Evolutionary conservation across 2,113 vertebrate genomes (phyloP), one percentile per base, ranked within the genome.

Genomic region (Entelurus aequoreus): DNA sequence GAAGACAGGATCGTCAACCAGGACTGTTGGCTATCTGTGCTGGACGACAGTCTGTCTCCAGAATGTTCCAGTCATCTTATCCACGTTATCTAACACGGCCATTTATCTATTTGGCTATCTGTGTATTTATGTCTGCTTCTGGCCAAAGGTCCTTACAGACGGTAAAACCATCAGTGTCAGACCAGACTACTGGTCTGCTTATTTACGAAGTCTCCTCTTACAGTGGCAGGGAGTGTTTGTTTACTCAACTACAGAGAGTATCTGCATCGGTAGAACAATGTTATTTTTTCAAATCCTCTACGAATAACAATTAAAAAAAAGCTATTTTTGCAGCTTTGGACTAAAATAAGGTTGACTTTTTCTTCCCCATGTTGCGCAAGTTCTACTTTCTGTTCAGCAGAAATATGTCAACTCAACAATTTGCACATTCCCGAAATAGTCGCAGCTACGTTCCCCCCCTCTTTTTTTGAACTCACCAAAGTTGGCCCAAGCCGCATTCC

Each of bases 401-500:
- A 57, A 35, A 68, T 67, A 77, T 81, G 64, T 63, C 35, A 48
- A 52, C 62, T 77, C 61, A 47, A 57, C 65, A 55, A 68, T 51
- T 63, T 55, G 40, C 58, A 13, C 46, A 36, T 62, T 61, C 71
- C 72, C 76, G 63, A 81, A 83, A 87, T 83, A 82, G 70, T 10
- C 47, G 1, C 47, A 6, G 35, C 54, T 83, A 72, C 60, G 38
- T 72, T 63, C 67, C 69, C 61, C 63, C 60, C 5, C 72, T 53
- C 57, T 75, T 68, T 71, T 46, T 12, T 46, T 11, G 10, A 65
- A 65, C 62, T 47, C 63, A 51, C 77, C 78, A 81, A 82, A 84
- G 74, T 48, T 65, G 60, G 36, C 55, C 66, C 35, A 14, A 48
- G 47, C 40, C 15, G 28, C n/a, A 35, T n/a, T 40, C 6, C 60